These are phyloP conservation scores for Nothoprocta pentlandii DNA, from an alignment of 2,113 vertebrate species.

Conservation along the genomic window DNA sequence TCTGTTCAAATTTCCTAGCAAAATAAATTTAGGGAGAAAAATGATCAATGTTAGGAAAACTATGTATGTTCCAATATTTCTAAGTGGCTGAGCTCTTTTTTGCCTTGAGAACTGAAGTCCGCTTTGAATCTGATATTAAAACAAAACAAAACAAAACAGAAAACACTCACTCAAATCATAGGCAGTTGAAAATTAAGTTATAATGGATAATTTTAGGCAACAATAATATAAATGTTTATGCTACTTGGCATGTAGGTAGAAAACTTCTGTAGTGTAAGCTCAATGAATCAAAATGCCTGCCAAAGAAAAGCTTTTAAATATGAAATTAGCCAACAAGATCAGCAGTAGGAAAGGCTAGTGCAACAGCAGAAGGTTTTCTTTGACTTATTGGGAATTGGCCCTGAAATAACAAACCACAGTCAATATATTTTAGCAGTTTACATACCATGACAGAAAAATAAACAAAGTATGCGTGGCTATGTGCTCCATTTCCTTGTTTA, in stretches of 20 bases:
- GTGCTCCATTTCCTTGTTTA: slow-evolving; percentile 35
- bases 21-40: neutral
- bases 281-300: neutral
- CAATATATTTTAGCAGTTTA: slow-evolving; percentile 31
- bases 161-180: neutral
- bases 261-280: neutral
- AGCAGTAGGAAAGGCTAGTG: neutral
- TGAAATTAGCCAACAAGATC: neutral
- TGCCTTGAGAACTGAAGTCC: neutral
- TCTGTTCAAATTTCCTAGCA: neutral
- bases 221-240: neutral
- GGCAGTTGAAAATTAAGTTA: neutral
- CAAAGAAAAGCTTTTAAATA: neutral
- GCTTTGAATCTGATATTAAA: neutral
- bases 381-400: neutral
- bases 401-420: neutral
- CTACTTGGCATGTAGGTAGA: neutral
- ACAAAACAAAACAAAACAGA: neutral
- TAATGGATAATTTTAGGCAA: neutral
- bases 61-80: neutral
- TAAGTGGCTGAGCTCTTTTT: neutral
- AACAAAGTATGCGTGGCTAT: neutral
- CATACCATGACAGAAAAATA: neutral
- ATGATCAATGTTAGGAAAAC: neutral
- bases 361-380: slow-evolving; percentile 5